These are phyloP conservation scores for Venturia canescens DNA, from an alignment of 1,140 invertebrate genomes.

Conservation along the genomic window DNA sequence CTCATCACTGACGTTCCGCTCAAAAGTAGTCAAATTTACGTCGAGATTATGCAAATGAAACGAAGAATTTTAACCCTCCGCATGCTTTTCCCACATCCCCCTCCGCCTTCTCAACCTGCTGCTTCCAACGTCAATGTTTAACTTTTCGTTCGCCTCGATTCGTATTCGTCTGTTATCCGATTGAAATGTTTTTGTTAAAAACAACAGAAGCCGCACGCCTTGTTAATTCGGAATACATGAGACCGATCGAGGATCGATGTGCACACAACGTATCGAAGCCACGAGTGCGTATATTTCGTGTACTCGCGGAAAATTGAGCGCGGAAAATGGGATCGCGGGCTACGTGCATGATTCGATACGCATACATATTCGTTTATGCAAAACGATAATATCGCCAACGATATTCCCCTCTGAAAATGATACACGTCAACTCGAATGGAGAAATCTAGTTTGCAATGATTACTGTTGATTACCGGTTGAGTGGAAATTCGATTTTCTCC, in stretches of 20 bases:
- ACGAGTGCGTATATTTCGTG: neutral
- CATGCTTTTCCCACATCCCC: constrained; percentile 1
- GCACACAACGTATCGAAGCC: neutral
- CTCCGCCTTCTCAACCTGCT: too few relatives aligned
- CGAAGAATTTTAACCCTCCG: neutral
- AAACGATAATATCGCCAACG: constrained; percentile 37
- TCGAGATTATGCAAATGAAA: constrained; percentile 4
- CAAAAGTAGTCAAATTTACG: neutral
- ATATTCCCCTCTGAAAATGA: constrained; percentile 9
- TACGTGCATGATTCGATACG: neutral
- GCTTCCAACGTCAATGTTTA: neutral
- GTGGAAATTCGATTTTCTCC: neutral
- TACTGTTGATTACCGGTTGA: neutral
- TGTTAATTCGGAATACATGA: constrained; percentile 2
- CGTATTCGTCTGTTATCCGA: neutral
- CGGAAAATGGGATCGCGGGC: constrained; percentile 8
- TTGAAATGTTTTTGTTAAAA: constrained; percentile 12
- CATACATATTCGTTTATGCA: constrained; percentile 36
- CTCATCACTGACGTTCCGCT: neutral
- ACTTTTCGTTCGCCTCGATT: neutral
- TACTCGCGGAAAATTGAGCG: constrained; percentile 31
- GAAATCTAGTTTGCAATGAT: constrained; percentile 27
- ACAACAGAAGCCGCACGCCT: neutral
- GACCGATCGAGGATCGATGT: neutral
- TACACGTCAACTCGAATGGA: constrained; percentile 1